Base-by-base conservation (phyloP, 35 echinoderm and acorn worm species). In the Ophiothrix spiculata region DNA sequence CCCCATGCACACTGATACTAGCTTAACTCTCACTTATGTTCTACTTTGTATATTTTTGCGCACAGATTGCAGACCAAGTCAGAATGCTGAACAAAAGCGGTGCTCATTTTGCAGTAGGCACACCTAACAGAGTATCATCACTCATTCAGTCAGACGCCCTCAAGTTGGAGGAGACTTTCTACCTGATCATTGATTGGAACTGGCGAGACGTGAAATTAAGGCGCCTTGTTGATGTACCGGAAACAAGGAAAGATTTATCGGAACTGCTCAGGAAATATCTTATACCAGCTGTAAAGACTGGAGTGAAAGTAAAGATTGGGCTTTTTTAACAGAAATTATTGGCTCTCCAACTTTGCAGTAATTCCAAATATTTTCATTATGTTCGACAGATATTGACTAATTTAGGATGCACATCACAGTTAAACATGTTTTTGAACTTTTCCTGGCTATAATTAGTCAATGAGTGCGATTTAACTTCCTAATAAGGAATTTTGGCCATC, bases 131-230 rank as follows among this genome's bases (percentile, higher is more conserved):
- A 54, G 77, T 99, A 31, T 60, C 84, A 37, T 39, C 84, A 13
- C 82, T 99, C 0, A 85, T 99, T 17, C 74, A 86, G 11, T 36
- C 42, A 23, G 89, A 87, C 10, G 86, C 89, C 1, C 78, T 99
- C 21, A 81, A 85, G 31, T 23, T 90, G 19, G 35, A 78, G 35
- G 75, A 83, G 13, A 89, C 86, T 23, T 49, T 80, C n/a, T 94
- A 85, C 31, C 35, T 99, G n/a, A 89, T 99, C 33, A 46, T 99
- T 41, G 96, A 99, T 79, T 99, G 96, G 96, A 99, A 99, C 82
- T 99, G 89, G 86, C 37, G 96, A n/a, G 96, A 99, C 32, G 82
- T 92, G 0, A 99, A 99, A 76, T 73, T 82, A 13, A 78, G 89
- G 29, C 90, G 92, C 38, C 81, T 99, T 78, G 77, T 91, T 1